phyloP scores from a whole-genome alignment of 1,140 invertebrate genomes.

The Orius laevigatus region DNA sequence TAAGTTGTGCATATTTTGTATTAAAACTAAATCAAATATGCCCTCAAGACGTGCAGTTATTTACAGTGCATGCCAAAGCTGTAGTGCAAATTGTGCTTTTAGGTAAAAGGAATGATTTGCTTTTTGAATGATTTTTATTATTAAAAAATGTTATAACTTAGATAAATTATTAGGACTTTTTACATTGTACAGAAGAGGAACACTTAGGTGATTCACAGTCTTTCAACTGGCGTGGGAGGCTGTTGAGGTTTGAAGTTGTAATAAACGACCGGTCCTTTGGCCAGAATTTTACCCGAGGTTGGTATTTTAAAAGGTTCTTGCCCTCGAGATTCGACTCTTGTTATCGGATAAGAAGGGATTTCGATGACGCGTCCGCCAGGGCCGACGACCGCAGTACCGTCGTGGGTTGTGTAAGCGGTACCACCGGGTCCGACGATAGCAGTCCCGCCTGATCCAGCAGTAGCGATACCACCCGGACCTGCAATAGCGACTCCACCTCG shows the following conservation, averaged over 20 bases:
- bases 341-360: constrained; percentile 34
- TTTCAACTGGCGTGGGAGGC: background rate
- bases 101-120: too few species aligned
- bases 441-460: constrained; percentile 50
- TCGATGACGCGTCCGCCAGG: constrained; percentile 31
- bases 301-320: constrained; percentile 17
- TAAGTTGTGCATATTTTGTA: background rate
- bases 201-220: background rate
- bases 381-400: constrained; percentile 48
- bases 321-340: constrained; percentile 2
- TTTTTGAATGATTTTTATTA: too few species aligned
- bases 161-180: too few species aligned
- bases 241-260: constrained; percentile 29
- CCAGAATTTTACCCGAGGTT: constrained; percentile 41
- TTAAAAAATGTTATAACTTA: too few species aligned
- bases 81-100: too few species aligned
- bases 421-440: constrained; percentile 56
- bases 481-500: constrained; percentile 55
- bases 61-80: too few species aligned
- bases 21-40: too few species aligned
- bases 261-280: constrained; percentile 49
- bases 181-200: too few species aligned
- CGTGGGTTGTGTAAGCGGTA: constrained; percentile 47
- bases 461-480: constrained; percentile 53
- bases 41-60: too few species aligned